Evolutionary conservation across 2,797 vertebrate genomes (phyloP), one percentile per base, ranked within the genome.

Genomic region (Malurus splendens): DNA sequence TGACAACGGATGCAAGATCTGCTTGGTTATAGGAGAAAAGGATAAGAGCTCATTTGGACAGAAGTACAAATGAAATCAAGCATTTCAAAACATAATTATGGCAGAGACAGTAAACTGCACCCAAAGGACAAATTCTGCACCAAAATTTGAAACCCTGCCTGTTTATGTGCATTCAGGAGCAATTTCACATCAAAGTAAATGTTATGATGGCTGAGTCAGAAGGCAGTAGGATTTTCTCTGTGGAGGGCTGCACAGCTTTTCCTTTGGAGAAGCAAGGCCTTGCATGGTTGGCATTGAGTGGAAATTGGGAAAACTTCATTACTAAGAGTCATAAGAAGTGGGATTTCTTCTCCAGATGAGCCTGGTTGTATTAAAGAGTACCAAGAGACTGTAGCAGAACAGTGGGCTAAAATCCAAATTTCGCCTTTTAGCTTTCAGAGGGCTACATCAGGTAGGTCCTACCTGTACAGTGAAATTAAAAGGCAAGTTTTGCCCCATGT

Each of bases 71-170:
- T 2, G 3, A 90, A 92, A 92, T 57, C 25, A 72, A 68, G 60
- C n/a, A 27, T 83, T 87, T 80, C 42, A 75, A 77, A 93, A 72
- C 10, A 20, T 60, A 68, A 65, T 92, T 75, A 72, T 59, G 44
- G 18, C 61, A 71, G 36, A 90, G 44, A 72, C 23, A 32, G 67
- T 75, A 82, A 92, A 36, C 47, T 72, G 32, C 13, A 7, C 65
- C 30, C 82, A 78, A 68, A 90, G 44, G 73, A 90, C 30, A 72
- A 87, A 79, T 85, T 89, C 70, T 14, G 27, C 47, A 61, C 36
- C 57, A 71, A 80, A 85, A 90, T 84, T 87, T 90, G 42, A 76
- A 66, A 32, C 20, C 15, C 54, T 67, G 28, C 19, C 50, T 67
- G 61, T 62, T 90, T 76, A 82, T 89, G 24, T 71, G 64, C 25